Evolutionary conservation across 1,140 invertebrate species (phyloP).

Genomic region (Drosophila tropicalis): DNA sequence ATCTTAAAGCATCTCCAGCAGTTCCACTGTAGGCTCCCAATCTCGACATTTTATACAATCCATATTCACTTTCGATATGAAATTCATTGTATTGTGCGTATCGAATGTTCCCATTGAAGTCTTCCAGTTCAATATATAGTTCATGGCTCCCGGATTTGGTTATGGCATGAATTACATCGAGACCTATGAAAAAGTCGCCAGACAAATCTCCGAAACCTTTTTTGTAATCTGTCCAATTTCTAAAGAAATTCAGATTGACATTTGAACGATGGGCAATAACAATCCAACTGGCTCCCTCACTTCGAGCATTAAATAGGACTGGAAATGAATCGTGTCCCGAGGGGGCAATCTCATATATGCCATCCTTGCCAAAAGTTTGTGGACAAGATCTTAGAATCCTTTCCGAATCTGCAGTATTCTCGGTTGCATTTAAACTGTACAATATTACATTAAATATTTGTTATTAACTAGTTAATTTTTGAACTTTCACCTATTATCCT

Average conservation of each 20-base stretch:
- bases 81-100: conserved; percentile 12
- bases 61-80: background rate
- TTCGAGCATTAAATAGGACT: background rate
- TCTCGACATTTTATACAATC: background rate
- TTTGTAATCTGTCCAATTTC: background rate
- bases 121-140: background rate
- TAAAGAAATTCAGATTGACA: background rate
- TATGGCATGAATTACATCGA: conserved; percentile 7
- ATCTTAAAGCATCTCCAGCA: background rate
- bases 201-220: background rate
- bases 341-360: no score
- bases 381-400: no score
- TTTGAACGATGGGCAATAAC: conserved; percentile 2
- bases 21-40: background rate
- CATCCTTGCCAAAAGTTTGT: no score
- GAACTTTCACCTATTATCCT: no score
- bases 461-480: no score
- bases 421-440: no score
- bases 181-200: conserved; percentile 3
- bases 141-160: background rate
- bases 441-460: no score
- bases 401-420: no score
- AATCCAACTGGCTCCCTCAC: background rate
- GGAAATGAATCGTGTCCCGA: background rate
- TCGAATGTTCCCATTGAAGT: background rate